Evolutionary conservation across 2,113 vertebrate species (phyloP).

Genomic region (Myotis yumanensis): DNA sequence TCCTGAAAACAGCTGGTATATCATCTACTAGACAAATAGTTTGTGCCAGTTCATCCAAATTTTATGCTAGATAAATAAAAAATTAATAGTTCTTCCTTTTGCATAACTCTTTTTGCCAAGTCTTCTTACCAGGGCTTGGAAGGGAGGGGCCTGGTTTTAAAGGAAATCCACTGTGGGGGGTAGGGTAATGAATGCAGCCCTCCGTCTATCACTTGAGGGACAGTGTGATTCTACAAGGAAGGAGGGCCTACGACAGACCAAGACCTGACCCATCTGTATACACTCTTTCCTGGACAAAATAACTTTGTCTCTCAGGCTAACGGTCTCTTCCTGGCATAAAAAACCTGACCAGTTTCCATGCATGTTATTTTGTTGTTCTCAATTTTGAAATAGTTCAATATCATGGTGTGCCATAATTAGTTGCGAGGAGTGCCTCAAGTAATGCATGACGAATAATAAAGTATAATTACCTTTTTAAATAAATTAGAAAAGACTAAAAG

Average conservation of each 20-base stretch:
- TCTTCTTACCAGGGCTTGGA: not conserved
- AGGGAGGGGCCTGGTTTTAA: not conserved
- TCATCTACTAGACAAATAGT: not conserved
- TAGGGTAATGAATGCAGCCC: not conserved
- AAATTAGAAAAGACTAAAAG: not conserved
- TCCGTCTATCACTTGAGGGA: not conserved
- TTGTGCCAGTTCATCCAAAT: not conserved
- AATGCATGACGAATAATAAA: constrained; percentile 25
- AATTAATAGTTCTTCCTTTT: not conserved
- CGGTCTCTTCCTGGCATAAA: not conserved
- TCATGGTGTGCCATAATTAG: not conserved
- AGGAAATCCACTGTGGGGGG: not conserved
- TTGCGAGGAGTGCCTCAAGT: not conserved
- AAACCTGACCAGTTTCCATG: not conserved
- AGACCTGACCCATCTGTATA: not conserved
- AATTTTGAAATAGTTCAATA: constrained; percentile 2
- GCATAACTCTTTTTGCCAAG: not conserved
- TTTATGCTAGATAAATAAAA: not conserved
- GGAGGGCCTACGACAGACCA: not conserved
- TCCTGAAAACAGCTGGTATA: not conserved
- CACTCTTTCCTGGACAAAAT: not conserved
- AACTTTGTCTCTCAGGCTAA: not conserved
- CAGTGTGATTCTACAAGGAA: not conserved
- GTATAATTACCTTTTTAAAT: not conserved
- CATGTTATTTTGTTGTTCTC: not conserved